Evolutionary conservation across 2,113 vertebrate genomes (phyloP).

Genomic region (Nyctereutes procyonoides): DNA sequence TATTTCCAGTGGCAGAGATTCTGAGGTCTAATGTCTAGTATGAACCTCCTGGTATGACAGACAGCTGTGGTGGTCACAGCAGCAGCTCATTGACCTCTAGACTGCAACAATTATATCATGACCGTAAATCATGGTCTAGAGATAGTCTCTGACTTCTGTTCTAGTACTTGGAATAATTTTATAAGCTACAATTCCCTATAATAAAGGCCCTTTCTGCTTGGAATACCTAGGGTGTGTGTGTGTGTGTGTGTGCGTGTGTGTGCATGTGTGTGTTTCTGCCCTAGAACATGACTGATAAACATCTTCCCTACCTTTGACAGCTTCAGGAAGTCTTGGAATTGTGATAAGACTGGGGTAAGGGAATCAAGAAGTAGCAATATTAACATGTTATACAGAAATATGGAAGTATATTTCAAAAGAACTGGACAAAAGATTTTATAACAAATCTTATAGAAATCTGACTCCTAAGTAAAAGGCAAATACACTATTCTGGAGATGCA

Average conservation of each 20-base stretch:
- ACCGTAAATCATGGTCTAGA: not conserved
- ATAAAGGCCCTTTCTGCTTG: not conserved
- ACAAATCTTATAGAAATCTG: not conserved
- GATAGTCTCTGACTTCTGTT: not conserved
- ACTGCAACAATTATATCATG: not conserved
- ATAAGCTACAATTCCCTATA: not conserved
- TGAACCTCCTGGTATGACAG: not conserved
- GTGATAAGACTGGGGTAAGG: not conserved
- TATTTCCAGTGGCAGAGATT: not conserved
- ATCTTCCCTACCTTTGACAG: not conserved
- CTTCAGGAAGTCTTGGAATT: not conserved
- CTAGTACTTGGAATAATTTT: not conserved
- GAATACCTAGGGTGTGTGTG: not conserved
- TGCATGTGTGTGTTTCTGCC: not conserved
- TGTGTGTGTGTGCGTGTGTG: too few species aligned
- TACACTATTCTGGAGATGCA: not conserved
- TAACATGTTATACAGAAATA: not conserved
- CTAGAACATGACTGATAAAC: not conserved
- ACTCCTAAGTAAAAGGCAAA: not conserved
- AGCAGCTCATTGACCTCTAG: not conserved
- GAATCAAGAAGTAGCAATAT: not conserved
- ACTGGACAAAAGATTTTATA: not conserved
- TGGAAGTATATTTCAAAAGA: not conserved
- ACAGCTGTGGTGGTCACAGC: not conserved
- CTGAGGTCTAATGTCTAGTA: not conserved